Base-by-base conservation (phyloP, 1,140 invertebrate genomes). In the Lepeophtheirus salmonis region DNA sequence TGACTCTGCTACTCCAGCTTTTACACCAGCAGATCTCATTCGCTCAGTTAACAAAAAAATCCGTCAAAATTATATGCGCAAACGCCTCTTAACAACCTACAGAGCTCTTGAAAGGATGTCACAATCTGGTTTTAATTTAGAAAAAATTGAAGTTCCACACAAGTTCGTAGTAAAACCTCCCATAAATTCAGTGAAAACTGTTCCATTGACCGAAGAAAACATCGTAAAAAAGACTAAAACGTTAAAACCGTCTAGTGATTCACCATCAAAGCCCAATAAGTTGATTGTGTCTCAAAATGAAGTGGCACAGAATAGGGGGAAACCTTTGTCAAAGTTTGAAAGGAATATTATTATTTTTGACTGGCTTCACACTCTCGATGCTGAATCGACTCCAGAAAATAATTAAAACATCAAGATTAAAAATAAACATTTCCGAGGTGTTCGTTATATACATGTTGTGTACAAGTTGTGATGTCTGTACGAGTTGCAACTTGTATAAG, bases 261-360 rank as follows among this genome's bases (percentile, higher is more conserved):
- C 4, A 21, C 48, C 3, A 23, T 2, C 10, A 3, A 18, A 60
- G 52, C 55, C 26, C 60, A 20, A 51, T 30, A 57, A 64, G 62
- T 25, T 55, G 60, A 17, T 16, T 13, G n/a, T 18, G 18, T 85
- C 85, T 0, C 76, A 84, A 0, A 77, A 80, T 4, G 85, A 89
- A 64, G 78, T 88, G 12, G 85, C 88, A 66, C 72, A 83, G 41
- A 83, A 88, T 67, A 73, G 84, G 3, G 84, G 84, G 1, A 82
- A 84, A 63, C 84, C 86, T 2, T 73, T 89, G 1, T 84, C 83
- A 13, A 87, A 86, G 69, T 88, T 88, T 70, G 84, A 89, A 65
- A 69, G 86, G 17, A 89, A 89, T 69, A 88, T 89, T 82, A 87
- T 89, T 82, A 88, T 89, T 49, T 88, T 89, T 71, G 87, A 88